A percentile compares a stretch with the other conserved stretches of the same genome.
These are phyloP conservation scores for Tetramorium simillimum DNA, from an alignment of 1,140 invertebrate genomes.

Conservation along the genomic window DNA sequence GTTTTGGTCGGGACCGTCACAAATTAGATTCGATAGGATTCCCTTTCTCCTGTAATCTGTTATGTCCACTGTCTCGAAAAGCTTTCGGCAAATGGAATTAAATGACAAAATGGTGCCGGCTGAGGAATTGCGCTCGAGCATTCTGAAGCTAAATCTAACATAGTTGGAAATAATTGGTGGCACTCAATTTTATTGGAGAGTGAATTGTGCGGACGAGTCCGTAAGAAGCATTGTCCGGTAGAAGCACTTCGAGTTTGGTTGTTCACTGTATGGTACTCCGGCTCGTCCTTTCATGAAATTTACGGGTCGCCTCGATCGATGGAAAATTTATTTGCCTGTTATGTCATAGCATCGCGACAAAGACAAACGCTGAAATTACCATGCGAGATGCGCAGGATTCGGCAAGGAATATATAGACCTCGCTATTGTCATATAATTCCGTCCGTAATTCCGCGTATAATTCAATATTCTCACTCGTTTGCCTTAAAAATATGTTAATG, in stretches of 20 bases:
- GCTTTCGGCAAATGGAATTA: conserved; percentile 46
- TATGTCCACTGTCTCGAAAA: conserved; percentile 41
- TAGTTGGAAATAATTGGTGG: conserved; percentile 62
- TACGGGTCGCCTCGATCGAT: conserved; percentile 31
- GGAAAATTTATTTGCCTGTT: conserved; percentile 50
- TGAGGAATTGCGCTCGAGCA: not conserved
- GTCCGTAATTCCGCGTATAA: not conserved
- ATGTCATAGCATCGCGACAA: conserved; percentile 7
- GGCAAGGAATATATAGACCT: not conserved
- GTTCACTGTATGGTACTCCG: conserved; percentile 28
- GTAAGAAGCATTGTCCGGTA: conserved; percentile 65
- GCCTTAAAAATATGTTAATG: conserved; percentile 16
- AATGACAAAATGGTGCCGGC: conserved; percentile 26
- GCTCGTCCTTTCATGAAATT: conserved; percentile 49
- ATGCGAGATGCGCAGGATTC: not conserved
- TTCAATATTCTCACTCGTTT: conserved; percentile 2
- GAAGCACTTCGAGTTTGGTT: conserved; percentile 41
- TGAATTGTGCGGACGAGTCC: conserved; percentile 57
- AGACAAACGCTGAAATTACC: conserved; percentile 14
- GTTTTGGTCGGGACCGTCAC: not conserved
- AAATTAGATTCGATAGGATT: conserved; percentile 32
- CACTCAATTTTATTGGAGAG: conserved; percentile 66
- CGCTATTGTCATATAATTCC: not conserved
- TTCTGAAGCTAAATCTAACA: conserved; percentile 41
- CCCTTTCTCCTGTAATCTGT: not conserved